phyloP scores from a whole-genome alignment of 2,797 vertebrate genomes.

The Etheostoma nigrum region DNA sequence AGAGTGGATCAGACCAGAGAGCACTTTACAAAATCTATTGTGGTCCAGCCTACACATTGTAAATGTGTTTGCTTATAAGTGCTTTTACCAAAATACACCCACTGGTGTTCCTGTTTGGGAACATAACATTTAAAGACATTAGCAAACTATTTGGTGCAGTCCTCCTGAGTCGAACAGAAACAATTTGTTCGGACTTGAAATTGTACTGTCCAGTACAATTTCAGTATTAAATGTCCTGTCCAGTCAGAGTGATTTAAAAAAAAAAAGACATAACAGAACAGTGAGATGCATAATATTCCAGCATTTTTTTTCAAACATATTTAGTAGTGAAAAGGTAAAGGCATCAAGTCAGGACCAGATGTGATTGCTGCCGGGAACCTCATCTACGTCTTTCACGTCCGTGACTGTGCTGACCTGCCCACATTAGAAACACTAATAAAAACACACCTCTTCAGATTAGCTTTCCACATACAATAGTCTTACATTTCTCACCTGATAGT shows the following conservation, averaged over 20 bases:
- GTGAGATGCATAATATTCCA: background rate
- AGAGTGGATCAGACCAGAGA: conserved; percentile 24
- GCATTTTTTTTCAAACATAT: background rate
- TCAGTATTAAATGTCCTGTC: too few species aligned
- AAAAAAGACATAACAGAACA: background rate
- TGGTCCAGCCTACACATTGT: background rate
- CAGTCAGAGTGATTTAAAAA: background rate
- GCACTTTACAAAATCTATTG: background rate
- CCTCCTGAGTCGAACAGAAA: background rate
- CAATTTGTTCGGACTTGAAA: too few species aligned
- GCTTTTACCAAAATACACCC: background rate
- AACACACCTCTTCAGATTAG: too few species aligned
- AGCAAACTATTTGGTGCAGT: background rate
- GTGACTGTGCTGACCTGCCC: too few species aligned
- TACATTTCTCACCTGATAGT: too few species aligned
- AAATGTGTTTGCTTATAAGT: background rate
- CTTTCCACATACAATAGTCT: too few species aligned
- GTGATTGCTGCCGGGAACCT: too few species aligned
- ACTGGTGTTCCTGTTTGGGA: background rate
- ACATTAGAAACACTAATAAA: too few species aligned
- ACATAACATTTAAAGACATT: conserved; percentile 1
- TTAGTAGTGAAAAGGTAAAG: too few species aligned
- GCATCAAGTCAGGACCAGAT: too few species aligned
- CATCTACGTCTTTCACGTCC: background rate
- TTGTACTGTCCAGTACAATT: background rate